Percentiles rank a stretch among this genome's conserved stretches.
phyloP scores from a whole-genome alignment of 1,140 invertebrate genomes.

The Hyphantria cunea region DNA sequence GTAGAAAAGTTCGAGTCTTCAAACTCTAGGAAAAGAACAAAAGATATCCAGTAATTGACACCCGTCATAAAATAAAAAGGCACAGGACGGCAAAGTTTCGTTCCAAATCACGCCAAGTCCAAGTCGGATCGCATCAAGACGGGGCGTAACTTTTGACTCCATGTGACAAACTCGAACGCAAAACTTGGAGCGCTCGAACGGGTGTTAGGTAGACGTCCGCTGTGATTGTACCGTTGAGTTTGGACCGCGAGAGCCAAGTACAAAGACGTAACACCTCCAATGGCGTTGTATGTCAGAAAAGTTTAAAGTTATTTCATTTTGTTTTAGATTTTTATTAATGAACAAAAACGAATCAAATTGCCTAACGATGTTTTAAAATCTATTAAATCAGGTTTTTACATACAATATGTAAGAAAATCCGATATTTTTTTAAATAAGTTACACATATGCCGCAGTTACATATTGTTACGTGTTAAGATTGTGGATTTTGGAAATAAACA shows the following conservation, averaged over 20 bases:
- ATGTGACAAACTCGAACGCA: constrained; percentile 31
- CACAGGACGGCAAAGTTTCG: constrained; percentile 23
- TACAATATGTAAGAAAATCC: too few relatives aligned
- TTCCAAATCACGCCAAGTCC: constrained; percentile 28
- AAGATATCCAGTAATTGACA: constrained; percentile 36
- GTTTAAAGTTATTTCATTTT: neutral
- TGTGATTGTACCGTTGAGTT: constrained; percentile 24
- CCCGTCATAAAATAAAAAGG: constrained; percentile 32
- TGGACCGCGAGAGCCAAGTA: constrained; percentile 14
- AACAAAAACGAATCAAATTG: too few relatives aligned
- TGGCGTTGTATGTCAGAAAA: neutral
- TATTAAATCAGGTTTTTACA: too few relatives aligned
- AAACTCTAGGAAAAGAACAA: constrained; percentile 32
- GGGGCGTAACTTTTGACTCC: constrained; percentile 30
- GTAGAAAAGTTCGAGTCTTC: constrained; percentile 22
- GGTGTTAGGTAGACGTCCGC: constrained; percentile 22
- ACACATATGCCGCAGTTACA: too few relatives aligned
- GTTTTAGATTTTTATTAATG: neutral
- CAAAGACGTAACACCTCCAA: constrained; percentile 7
- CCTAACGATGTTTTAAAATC: too few relatives aligned
- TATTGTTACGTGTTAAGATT: too few relatives aligned
- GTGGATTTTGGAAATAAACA: too few relatives aligned
- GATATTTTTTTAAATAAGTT: too few relatives aligned
- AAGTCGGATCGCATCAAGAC: constrained; percentile 22
- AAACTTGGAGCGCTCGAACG: constrained; percentile 22